A percentile compares a stretch with the other conserved stretches of the same genome.
These are phyloP conservation scores for Ammospiza caudacuta DNA, from an alignment of 2,113 vertebrate genomes.

Conservation along the genomic window DNA sequence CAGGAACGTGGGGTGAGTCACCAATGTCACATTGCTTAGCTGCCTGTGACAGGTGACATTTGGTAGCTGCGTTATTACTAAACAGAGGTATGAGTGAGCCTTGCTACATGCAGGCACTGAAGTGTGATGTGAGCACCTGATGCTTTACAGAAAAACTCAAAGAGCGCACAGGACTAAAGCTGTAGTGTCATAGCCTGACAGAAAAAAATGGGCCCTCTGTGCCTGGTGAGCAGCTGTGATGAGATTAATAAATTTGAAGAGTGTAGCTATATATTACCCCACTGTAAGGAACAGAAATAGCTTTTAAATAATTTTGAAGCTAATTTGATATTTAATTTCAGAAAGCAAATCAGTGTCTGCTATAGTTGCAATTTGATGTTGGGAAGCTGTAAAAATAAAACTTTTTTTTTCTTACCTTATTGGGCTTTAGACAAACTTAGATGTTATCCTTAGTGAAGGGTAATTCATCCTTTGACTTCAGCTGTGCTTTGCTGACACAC, in stretches of 20 bases:
- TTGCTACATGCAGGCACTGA: neutral
- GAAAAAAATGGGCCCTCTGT: neutral
- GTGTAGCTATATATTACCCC: neutral
- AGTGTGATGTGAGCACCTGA: neutral
- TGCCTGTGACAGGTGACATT: constrained; percentile 17
- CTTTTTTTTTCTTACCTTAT: neutral
- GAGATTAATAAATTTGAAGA: neutral
- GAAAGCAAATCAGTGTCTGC: neutral
- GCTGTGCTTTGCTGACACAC: neutral
- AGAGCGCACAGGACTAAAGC: neutral
- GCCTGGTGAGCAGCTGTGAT: neutral
- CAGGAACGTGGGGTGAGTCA: constrained; percentile 2
- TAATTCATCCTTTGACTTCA: neutral
- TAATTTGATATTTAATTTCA: neutral
- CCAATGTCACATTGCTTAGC: neutral
- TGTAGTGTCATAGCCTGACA: neutral
- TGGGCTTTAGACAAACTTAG: neutral
- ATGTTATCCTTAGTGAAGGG: neutral
- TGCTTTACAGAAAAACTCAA: neutral
- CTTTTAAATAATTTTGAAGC: neutral
- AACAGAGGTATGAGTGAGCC: neutral
- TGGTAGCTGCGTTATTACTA: neutral
- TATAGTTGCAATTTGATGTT: neutral
- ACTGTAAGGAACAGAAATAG: neutral
- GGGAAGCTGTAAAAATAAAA: neutral